phyloP scores from a whole-genome alignment of 1,140 invertebrate genomes.

The Penaeus indicus region DNA sequence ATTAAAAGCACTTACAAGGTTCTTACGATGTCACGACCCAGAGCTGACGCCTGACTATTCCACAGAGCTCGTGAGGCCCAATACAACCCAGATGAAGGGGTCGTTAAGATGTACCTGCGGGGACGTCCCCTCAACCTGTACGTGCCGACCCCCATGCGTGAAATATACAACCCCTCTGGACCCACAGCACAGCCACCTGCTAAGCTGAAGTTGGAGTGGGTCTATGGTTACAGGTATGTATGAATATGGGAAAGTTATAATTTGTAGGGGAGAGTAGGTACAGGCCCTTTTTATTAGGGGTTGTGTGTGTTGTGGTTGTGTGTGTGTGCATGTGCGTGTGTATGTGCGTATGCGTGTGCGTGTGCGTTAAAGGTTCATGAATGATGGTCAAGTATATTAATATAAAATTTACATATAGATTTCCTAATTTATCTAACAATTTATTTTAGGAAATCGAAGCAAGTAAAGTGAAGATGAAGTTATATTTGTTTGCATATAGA shows the following conservation, averaged over 20 bases:
- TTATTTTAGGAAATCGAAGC: too few species aligned
- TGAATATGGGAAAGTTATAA: background rate
- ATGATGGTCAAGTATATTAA: too few species aligned
- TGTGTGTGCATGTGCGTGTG: too few species aligned
- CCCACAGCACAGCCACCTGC: slow-evolving; percentile 83
- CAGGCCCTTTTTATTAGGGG: background rate
- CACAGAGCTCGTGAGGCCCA: slow-evolving; percentile 58
- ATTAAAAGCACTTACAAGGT: background rate
- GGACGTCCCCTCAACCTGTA: slow-evolving; percentile 85
- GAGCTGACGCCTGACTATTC: background rate
- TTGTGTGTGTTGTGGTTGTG: background rate
- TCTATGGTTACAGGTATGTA: slow-evolving; percentile 73
- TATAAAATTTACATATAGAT: too few species aligned
- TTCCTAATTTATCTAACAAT: too few species aligned
- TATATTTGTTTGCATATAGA: background rate
- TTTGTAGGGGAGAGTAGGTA: background rate
- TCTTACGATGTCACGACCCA: background rate
- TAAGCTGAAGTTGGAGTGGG: slow-evolving; percentile 92
- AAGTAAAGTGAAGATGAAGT: too few species aligned
- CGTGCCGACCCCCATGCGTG: slow-evolving; percentile 77
- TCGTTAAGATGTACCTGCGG: slow-evolving; percentile 85
- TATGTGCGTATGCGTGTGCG: too few species aligned
- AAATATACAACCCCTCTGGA: slow-evolving; percentile 82
- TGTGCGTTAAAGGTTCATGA: too few species aligned
- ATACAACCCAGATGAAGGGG: slow-evolving; percentile 85